Conservation (phyloP, 2,797 vertebrate species). For the Acanthurus lineatus region DNA sequence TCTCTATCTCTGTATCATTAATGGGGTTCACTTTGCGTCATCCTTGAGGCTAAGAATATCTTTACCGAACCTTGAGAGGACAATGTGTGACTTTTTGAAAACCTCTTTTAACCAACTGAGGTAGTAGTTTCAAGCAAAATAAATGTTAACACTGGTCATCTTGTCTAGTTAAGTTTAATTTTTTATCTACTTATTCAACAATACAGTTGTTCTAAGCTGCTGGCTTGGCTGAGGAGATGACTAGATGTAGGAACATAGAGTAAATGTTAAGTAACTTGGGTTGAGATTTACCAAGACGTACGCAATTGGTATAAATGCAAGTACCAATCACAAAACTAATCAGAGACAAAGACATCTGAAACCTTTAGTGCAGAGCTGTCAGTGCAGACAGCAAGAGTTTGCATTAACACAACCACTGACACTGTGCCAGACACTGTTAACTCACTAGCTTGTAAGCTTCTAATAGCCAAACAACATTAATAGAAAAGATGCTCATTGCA, state of each 20-base stretch:
- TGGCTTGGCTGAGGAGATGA: background rate
- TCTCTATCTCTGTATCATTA: slow-evolving; percentile 52
- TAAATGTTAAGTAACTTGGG: background rate
- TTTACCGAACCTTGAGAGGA: slow-evolving; percentile 37
- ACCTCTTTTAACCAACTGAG: slow-evolving; percentile 20
- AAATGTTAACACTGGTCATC: slow-evolving; percentile 1
- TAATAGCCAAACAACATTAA: too few species aligned
- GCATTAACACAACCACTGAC: too few species aligned
- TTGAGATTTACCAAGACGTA: background rate
- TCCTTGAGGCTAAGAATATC: slow-evolving; percentile 50
- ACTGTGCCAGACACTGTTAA: too few species aligned
- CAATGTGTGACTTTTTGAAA: slow-evolving; percentile 44
- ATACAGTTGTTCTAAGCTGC: background rate
- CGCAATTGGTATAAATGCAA: too few species aligned
- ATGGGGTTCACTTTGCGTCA: slow-evolving; percentile 28
- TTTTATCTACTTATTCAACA: background rate
- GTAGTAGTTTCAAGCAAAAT: slow-evolving; percentile 1
- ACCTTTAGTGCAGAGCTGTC: too few species aligned
- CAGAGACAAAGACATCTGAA: too few species aligned
- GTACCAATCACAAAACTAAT: too few species aligned
- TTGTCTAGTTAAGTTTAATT: background rate
- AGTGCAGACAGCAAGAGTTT: too few species aligned
- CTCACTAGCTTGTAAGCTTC: too few species aligned
- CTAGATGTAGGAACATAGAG: background rate
- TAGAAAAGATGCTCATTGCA: too few species aligned